A percentile compares a stretch with the other conserved stretches of the same genome.
phyloP scores from a whole-genome alignment of 2,797 vertebrate genomes.

The Xyrichtys novacula region DNA sequence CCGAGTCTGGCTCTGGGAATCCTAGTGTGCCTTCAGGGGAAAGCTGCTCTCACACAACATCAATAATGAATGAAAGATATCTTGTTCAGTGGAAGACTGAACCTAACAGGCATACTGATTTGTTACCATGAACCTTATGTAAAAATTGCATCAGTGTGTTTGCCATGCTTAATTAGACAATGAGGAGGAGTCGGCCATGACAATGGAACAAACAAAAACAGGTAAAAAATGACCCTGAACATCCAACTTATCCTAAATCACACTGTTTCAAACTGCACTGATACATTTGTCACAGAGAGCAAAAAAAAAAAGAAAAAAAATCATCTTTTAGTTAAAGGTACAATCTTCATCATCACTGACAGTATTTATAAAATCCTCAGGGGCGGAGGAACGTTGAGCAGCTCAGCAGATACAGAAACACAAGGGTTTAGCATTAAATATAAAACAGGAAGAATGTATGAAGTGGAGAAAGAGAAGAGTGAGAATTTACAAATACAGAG shows the following conservation, averaged over 20 bases:
- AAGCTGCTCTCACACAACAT: conserved; percentile 82
- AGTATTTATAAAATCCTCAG: no score
- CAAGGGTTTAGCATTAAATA: no score
- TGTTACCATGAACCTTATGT: conserved; percentile 74
- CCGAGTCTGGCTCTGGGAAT: conserved; percentile 79
- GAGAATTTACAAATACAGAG: no score
- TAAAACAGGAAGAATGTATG: no score
- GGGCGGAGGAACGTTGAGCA: no score
- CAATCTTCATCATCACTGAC: background rate
- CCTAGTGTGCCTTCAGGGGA: conserved; percentile 80
- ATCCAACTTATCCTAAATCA: background rate
- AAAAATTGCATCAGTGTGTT: conserved; percentile 79
- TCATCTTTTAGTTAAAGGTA: no score
- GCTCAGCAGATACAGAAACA: no score
- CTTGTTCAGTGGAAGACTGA: conserved; percentile 82
- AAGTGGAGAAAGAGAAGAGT: no score
- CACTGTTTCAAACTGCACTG: background rate
- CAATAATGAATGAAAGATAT: conserved; percentile 89
- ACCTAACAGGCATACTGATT: conserved; percentile 84
- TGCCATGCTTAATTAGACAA: conserved; percentile 69
- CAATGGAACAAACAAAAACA: conserved; percentile 14
- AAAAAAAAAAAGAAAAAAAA: no score
- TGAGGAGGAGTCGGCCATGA: conserved; percentile 38
- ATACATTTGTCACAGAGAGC: background rate
- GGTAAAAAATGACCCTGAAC: background rate